Evolutionary conservation across 2,113 vertebrate species (phyloP).

Genomic region (Phasianus colchicus): DNA sequence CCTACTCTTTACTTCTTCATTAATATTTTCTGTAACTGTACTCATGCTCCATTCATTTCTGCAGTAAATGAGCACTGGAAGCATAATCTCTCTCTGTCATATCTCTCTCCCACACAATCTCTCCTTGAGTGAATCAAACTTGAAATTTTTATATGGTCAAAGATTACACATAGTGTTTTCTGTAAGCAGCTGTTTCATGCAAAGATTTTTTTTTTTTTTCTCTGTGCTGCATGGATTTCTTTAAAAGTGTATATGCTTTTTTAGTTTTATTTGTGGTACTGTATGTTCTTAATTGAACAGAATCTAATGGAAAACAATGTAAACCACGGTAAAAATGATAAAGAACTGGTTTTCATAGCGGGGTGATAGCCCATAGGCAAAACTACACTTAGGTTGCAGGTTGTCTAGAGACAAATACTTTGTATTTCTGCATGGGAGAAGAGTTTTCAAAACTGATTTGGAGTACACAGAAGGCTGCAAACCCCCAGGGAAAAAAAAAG

Average conservation of each 20-base stretch:
- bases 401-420: background rate
- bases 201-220: background rate
- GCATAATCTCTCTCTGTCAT: background rate
- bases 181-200: conserved; percentile 34
- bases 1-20: background rate
- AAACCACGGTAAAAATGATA: background rate
- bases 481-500: accelerated
- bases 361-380: background rate
- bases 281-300: background rate
- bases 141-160: conserved; percentile 16
- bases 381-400: background rate
- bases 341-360: background rate
- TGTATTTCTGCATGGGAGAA: background rate
- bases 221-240: background rate
- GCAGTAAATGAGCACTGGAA: background rate
- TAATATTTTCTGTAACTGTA: background rate
- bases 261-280: background rate
- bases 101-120: background rate
- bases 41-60: background rate
- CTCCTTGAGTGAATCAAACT: background rate
- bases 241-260: background rate
- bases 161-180: conserved; percentile 15
- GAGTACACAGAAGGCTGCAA: background rate
- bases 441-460: background rate
- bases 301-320: background rate